These are phyloP conservation scores for Tetramorium parvispinum DNA, from an alignment of 1,140 invertebrate species.

Conservation along the genomic window DNA sequence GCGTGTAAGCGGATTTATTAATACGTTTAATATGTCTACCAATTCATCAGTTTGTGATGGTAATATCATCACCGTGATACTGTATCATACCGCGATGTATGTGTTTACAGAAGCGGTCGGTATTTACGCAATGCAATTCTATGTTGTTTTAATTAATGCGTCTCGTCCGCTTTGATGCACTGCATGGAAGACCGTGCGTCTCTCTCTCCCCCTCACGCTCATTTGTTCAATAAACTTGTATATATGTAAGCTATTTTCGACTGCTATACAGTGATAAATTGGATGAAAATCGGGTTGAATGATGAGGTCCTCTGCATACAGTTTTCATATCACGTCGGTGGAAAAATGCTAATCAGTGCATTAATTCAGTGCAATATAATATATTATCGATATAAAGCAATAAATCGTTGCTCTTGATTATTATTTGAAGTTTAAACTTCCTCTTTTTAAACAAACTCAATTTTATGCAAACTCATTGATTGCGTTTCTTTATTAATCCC, in stretches of 20 bases:
- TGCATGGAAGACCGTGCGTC: conserved; percentile 59
- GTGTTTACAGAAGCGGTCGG: conserved; percentile 34
- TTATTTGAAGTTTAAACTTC: not conserved
- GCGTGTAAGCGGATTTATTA: conserved; percentile 66
- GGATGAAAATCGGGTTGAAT: conserved; percentile 5
- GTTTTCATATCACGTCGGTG: not conserved
- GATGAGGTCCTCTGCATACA: not conserved
- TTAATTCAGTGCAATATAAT: conserved; percentile 13
- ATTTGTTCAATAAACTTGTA: conserved; percentile 37
- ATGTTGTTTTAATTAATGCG: conserved; percentile 63
- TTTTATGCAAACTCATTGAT: not conserved
- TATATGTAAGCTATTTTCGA: conserved; percentile 37
- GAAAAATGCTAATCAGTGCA: conserved; percentile 25
- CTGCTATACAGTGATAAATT: conserved; percentile 30
- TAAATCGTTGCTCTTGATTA: not conserved
- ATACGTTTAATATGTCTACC: conserved; percentile 54
- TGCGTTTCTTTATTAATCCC: not conserved
- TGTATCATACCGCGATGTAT: conserved; percentile 22
- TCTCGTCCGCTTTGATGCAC: conserved; percentile 47
- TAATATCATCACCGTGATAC: conserved; percentile 47
- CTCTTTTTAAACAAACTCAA: not conserved
- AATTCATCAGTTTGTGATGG: conserved; percentile 56
- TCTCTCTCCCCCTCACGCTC: not conserved
- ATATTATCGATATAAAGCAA: not conserved
- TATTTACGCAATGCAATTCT: conserved; percentile 58